Percentiles rank a stretch among this genome's conserved stretches.
These are phyloP conservation scores for Geotrypetes seraphini DNA, from an alignment of 2,797 vertebrate genomes.

Conservation along the genomic window DNA sequence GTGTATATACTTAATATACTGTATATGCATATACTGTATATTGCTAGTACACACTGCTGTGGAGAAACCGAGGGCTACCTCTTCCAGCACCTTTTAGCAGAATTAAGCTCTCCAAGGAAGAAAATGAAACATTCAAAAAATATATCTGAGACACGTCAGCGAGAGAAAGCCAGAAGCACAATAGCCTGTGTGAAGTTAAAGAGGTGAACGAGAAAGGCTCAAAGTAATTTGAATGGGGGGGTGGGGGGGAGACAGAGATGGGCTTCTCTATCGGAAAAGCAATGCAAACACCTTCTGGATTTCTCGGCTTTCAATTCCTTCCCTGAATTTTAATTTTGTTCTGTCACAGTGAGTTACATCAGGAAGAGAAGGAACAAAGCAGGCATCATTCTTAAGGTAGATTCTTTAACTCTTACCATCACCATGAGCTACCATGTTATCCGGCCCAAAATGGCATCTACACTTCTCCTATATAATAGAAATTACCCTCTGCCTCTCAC, in stretches of 20 bases:
- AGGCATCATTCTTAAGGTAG: constrained; percentile 28
- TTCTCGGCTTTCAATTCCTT: constrained; percentile 21
- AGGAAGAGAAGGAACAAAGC: constrained; percentile 28
- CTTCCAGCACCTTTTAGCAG: too few species aligned
- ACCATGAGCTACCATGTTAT: neutral
- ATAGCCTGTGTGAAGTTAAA: neutral
- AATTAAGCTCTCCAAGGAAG: too few species aligned
- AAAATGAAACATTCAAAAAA: too few species aligned
- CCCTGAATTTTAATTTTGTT: constrained; percentile 34
- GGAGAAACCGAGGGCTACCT: too few species aligned
- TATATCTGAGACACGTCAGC: neutral
- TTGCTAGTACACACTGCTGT: too few species aligned
- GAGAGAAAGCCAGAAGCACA: neutral
- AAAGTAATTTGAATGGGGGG: neutral
- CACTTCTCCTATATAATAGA: too few species aligned
- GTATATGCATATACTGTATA: too few species aligned
- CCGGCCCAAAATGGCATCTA: too few species aligned
- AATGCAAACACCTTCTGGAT: neutral
- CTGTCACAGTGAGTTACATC: constrained; percentile 41
- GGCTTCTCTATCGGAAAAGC: neutral
- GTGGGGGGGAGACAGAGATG: too few species aligned
- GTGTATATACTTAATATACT: too few species aligned
- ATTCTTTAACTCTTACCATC: constrained; percentile 42
- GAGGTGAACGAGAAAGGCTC: neutral
- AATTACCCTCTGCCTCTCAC: too few species aligned